Base-by-base conservation (phyloP, 2,797 vertebrate species). In the Pseudomugil tenellus region DNA sequence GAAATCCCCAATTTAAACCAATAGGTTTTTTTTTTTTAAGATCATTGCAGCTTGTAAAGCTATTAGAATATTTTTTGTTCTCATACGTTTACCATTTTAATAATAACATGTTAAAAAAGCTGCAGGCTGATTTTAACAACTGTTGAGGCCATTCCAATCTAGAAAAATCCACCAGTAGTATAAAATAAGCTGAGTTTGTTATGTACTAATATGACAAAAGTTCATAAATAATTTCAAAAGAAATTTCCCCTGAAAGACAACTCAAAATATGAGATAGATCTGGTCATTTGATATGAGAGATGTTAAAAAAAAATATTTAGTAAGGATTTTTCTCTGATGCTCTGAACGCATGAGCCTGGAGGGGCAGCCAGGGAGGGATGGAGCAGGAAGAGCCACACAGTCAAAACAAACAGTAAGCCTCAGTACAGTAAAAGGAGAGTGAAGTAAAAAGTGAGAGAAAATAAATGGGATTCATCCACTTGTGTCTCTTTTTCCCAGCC, bases 401-500 rank as follows among this genome's bases (percentile, higher is more conserved):
- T 85, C 77, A 81, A 84, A 87, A 86, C 76, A 74, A 81, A 91
- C 89, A 83, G 58, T 86, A 41, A 41, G 35, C 35, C 78, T 89
- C 81, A 80, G 76, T 73, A 92, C 76, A 89, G 56, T 72, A 80
- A 83, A 58, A 88, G 76, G 70, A 76, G 64, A 70, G 61, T 53
- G 63, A 63, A 77, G 71, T 62, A 55, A 76, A 83, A 52, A 83
- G 70, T 58, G 60, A 54, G 62, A 41, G 11, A 52, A 60, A 66
- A 72, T 67, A 11, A 60, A 34, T 41, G 63, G 48, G 72, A 81
- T 43, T 43, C 41, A 72, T 43, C 41, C 8, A 72, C 74, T 74
- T 64, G 8, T 28, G 26, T 48, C 58, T 70, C 51, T 70, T 78
- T 53, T 52, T 21, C 71, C 72, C 75, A 83, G 57, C 63, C 67